Evolutionary conservation across 2,888 invertebrate genomes (phyloP).

Genomic region (Athripsodes cinereus): DNA sequence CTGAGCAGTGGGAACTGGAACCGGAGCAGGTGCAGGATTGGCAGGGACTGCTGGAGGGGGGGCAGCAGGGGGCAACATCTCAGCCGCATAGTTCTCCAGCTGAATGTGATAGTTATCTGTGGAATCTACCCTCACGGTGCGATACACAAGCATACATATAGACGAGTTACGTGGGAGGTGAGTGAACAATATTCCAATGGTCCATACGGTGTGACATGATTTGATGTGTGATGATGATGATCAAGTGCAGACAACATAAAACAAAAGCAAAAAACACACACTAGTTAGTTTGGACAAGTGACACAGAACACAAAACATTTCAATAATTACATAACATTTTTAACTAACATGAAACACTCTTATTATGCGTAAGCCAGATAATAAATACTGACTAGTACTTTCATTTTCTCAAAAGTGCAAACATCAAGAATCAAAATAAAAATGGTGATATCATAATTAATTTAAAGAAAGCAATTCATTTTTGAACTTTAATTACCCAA

Average conservation of each 20-base stretch:
- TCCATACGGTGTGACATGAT: not conserved
- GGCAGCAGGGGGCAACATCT: constrained; percentile 39
- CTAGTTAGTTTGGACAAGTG: constrained; percentile 7
- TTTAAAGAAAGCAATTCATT: too few relatives aligned
- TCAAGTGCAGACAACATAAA: constrained; percentile 5
- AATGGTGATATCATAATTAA: too few relatives aligned
- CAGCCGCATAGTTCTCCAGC: constrained; percentile 46
- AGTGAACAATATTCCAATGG: not conserved
- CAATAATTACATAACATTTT: too few relatives aligned
- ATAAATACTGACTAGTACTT: too few relatives aligned
- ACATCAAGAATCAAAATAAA: too few relatives aligned
- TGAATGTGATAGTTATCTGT: constrained; percentile 46
- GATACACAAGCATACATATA: not conserved
- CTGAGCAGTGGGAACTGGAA: constrained; percentile 29
- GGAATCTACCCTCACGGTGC: constrained; percentile 26
- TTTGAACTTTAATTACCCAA: too few relatives aligned
- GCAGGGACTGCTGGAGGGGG: constrained; percentile 22
- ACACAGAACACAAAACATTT: not conserved
- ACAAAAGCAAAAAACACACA: constrained; percentile 6
- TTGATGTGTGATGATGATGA: constrained; percentile 3
- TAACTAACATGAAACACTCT: too few relatives aligned
- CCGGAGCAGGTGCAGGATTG: constrained; percentile 29
- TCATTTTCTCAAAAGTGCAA: too few relatives aligned
- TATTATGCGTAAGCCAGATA: too few relatives aligned
- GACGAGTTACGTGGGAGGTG: too few relatives aligned